These are phyloP conservation scores for Adelges cooleyi DNA, from an alignment of 1,140 invertebrate species.

Conservation along the genomic window DNA sequence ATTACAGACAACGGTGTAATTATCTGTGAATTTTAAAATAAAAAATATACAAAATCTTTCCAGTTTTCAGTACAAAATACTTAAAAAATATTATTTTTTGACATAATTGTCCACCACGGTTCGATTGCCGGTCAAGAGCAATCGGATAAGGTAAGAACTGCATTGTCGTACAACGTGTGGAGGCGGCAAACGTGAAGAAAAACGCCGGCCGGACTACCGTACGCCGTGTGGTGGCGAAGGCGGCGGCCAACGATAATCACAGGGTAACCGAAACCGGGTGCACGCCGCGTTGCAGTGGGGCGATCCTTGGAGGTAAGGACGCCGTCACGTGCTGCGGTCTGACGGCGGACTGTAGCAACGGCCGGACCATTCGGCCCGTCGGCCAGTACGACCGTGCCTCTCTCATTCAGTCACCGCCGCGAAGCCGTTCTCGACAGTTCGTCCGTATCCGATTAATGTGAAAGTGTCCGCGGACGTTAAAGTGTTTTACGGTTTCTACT, in stretches of 20 bases:
- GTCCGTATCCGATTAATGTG: slow-evolving; percentile 4
- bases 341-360: neutral
- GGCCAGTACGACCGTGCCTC: slow-evolving; percentile 5
- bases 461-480: slow-evolving; percentile 15
- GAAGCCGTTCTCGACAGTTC: slow-evolving; percentile 3
- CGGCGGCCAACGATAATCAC: slow-evolving; percentile 11
- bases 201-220: slow-evolving; percentile 2
- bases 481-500: neutral
- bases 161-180: no score
- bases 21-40: no score
- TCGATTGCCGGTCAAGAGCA: no score
- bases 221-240: neutral
- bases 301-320: neutral
- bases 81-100: no score
- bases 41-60: no score
- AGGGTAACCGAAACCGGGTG: slow-evolving; percentile 16
- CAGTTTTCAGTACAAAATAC: no score
- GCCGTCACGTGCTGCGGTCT: neutral
- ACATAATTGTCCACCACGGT: no score
- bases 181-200: neutral
- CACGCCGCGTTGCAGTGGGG: neutral
- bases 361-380: neutral
- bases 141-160: no score
- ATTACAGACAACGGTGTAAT: no score
- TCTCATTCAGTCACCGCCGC: slow-evolving; percentile 17